Percentiles rank a stretch among this genome's conserved stretches.
These are phyloP conservation scores for Phenganax subtilis DNA, from an alignment of 92 coral and sea anemone species.

Conservation along the genomic window DNA sequence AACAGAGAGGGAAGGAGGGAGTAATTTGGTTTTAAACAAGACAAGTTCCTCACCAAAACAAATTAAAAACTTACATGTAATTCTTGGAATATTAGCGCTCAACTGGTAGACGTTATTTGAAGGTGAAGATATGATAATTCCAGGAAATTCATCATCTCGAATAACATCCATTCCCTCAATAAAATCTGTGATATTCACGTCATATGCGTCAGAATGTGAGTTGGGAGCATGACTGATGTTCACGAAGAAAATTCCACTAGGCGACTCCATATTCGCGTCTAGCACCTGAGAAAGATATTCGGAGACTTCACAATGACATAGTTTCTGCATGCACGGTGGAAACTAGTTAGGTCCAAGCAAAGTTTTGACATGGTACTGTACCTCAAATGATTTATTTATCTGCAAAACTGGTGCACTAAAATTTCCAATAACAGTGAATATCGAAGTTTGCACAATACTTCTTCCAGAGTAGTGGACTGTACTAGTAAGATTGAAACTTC, in stretches of 20 bases:
- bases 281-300: slow-evolving; percentile 43
- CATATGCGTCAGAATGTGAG: slow-evolving; percentile 73
- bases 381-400: slow-evolving; percentile 68
- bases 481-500: slow-evolving; percentile 48
- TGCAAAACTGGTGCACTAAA: slow-evolving; percentile 66
- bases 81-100: slow-evolving; percentile 45
- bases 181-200: slow-evolving; percentile 63
- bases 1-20: neutral
- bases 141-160: slow-evolving; percentile 60
- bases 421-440: slow-evolving; percentile 67
- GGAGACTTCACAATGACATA: neutral
- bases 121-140: slow-evolving; percentile 54
- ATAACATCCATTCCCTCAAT: slow-evolving; percentile 64
- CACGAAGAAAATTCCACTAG: slow-evolving; percentile 67
- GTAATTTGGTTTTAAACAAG: neutral
- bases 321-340: neutral
- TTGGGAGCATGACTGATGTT: slow-evolving; percentile 64
- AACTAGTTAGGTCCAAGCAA: neutral
- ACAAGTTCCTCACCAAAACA: neutral
- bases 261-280: slow-evolving; percentile 61
- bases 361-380: slow-evolving; percentile 17
- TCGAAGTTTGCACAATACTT: slow-evolving; percentile 34
- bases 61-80: slow-evolving; percentile 51
- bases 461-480: slow-evolving; percentile 54
- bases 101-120: slow-evolving; percentile 52